phyloP scores from a whole-genome alignment of 2,797 vertebrate genomes.

The Lepilemur ruficaudatus region DNA sequence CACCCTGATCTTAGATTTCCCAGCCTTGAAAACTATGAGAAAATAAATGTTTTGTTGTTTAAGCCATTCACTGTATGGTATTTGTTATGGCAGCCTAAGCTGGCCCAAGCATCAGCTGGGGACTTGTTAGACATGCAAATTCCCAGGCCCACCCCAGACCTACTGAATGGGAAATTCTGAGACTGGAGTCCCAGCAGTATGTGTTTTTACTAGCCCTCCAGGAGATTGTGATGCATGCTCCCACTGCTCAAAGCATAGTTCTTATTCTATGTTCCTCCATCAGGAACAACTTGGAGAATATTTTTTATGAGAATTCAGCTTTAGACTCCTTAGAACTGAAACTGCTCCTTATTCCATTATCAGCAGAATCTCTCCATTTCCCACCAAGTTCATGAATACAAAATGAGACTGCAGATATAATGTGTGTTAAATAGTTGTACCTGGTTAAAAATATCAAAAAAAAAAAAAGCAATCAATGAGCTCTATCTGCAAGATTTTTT shows the following conservation, averaged over 20 bases:
- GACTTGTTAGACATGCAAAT: background rate
- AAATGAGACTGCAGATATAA: background rate
- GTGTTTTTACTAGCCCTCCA: background rate
- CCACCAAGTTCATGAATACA: conserved; percentile 9
- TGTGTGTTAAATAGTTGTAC: background rate
- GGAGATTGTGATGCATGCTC: background rate
- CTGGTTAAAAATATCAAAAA: background rate
- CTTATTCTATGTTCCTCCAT: background rate
- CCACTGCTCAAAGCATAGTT: background rate
- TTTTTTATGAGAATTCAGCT: background rate
- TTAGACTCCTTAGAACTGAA: conserved; percentile 5
- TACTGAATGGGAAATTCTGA: background rate
- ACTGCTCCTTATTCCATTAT: background rate
- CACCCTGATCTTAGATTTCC: background rate
- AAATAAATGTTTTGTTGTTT: background rate
- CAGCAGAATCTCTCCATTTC: background rate
- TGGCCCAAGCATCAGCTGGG: background rate
- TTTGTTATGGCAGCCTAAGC: background rate
- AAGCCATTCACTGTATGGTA: background rate
- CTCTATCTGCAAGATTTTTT: background rate
- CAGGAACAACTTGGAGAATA: conserved; percentile 2
- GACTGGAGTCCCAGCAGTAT: background rate
- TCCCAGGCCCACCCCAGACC: background rate
- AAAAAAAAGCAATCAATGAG: background rate
- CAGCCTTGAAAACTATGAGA: background rate